Evolutionary conservation across 2,797 vertebrate species (phyloP).

Genomic region (Acrossocheilus fasciatus): DNA sequence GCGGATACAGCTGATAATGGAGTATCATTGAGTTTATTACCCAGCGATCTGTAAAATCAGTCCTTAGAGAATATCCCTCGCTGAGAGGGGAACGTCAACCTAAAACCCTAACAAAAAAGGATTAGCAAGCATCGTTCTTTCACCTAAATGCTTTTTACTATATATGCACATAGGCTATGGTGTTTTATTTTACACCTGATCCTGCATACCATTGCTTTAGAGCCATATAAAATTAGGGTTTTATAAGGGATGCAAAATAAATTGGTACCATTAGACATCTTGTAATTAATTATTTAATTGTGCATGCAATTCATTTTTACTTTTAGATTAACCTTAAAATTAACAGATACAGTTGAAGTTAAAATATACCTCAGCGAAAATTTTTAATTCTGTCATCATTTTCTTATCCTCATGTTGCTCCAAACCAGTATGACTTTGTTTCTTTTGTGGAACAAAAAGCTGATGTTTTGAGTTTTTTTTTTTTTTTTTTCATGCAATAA

Average conservation of each 20-base stretch:
- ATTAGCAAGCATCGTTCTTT: slow-evolving; percentile 18
- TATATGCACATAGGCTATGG: neutral
- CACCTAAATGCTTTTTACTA: slow-evolving; percentile 20
- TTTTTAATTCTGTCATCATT: neutral
- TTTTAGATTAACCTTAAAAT: neutral
- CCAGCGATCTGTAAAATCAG: slow-evolving; percentile 42
- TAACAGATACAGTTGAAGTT: neutral
- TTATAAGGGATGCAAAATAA: neutral
- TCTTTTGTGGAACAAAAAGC: neutral
- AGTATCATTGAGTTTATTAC: slow-evolving; percentile 43
- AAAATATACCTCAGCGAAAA: neutral
- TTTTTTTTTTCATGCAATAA: neutral
- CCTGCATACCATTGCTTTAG: neutral
- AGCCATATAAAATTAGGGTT: neutral
- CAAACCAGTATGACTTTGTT: neutral
- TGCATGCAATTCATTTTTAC: neutral
- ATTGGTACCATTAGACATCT: neutral
- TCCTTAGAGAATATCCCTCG: slow-evolving; percentile 3
- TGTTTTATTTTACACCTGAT: neutral
- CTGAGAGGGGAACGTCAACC: neutral
- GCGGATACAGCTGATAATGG: slow-evolving; percentile 50
- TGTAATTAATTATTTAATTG: neutral
- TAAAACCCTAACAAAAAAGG: slow-evolving; percentile 36
- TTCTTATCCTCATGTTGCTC: neutral
- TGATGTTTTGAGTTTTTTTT: neutral